Evolutionary conservation across 2,113 vertebrate genomes (phyloP).

Genomic region (Sapajus apella): DNA sequence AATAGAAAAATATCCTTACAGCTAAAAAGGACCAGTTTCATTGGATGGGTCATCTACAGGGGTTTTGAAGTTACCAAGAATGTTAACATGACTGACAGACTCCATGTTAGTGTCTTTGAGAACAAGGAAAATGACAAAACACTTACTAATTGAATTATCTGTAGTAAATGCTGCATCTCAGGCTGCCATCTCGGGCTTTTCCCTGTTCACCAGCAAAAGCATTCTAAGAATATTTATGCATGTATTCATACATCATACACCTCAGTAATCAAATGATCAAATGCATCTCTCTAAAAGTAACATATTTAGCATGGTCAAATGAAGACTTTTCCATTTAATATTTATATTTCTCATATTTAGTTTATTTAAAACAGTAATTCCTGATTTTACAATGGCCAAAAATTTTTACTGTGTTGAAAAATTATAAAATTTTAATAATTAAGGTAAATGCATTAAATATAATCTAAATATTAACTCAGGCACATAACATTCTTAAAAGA

Average conservation of each 20-base stretch:
- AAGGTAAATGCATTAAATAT: not conserved
- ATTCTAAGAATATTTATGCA: not conserved
- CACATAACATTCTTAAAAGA: not conserved
- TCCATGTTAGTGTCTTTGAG: not conserved
- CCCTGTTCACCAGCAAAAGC: not conserved
- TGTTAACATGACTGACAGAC: not conserved
- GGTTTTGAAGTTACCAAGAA: not conserved
- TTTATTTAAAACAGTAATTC: not conserved
- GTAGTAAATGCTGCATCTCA: not conserved
- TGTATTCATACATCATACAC: not conserved
- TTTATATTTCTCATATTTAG: not conserved
- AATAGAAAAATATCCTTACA: not conserved
- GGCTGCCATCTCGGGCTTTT: not conserved
- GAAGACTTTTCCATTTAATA: not conserved
- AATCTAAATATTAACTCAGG: not conserved
- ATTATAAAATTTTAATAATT: not conserved
- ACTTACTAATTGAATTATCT: not conserved
- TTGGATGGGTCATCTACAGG: not conserved
- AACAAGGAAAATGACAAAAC: not conserved
- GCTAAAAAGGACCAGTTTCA: not conserved
- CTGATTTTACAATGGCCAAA: not conserved
- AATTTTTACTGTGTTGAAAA: not conserved
- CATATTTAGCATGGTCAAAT: not conserved
- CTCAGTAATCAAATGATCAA: not conserved
- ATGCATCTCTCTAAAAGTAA: not conserved